phyloP scores from a whole-genome alignment of 2,888 invertebrate genomes.

The Schizotus pectinicornis region DNA sequence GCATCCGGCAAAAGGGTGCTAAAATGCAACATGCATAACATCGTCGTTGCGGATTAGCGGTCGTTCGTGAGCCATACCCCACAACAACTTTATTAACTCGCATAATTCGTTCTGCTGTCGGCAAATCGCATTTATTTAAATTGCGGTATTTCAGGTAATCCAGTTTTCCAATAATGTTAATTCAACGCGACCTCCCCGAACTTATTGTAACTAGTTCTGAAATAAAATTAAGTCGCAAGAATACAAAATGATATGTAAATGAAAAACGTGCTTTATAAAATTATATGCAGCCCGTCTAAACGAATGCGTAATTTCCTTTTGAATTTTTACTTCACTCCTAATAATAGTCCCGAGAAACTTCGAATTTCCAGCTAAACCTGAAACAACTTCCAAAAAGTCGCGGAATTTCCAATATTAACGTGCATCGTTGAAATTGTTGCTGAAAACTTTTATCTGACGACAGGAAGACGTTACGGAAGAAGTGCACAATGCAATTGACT shows the following conservation, averaged over 20 bases:
- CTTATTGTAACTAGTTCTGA: conserved; percentile 25
- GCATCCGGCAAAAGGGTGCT: too few relatives aligned
- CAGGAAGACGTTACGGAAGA: too few relatives aligned
- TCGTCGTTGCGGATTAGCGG: too few relatives aligned
- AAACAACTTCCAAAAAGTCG: too few relatives aligned
- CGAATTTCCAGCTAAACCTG: conserved; percentile 5
- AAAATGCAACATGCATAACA: too few relatives aligned
- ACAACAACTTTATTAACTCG: conserved; percentile 2
- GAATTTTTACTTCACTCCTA: conserved; percentile 13
- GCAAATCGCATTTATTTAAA: conserved; percentile 18
- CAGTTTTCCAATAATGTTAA: conserved; percentile 23
- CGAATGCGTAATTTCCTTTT: conserved; percentile 18
- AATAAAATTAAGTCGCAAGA: conserved; percentile 14
- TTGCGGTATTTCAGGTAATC: conserved; percentile 13
- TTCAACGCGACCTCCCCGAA: conserved; percentile 15
- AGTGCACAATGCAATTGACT: too few relatives aligned
- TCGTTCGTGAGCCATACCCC: too few relatives aligned
- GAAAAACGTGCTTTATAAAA: conserved; percentile 24
- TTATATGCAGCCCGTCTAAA: conserved; percentile 10
- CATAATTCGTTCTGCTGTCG: neutral
- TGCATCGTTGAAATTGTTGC: neutral
- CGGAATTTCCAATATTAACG: too few relatives aligned
- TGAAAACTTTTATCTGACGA: neutral
- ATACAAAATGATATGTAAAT: conserved; percentile 24
- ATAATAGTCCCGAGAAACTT: conserved; percentile 25